These are phyloP conservation scores for Leucophenga montana DNA, from an alignment of 2,888 invertebrate genomes.

Conservation along the genomic window DNA sequence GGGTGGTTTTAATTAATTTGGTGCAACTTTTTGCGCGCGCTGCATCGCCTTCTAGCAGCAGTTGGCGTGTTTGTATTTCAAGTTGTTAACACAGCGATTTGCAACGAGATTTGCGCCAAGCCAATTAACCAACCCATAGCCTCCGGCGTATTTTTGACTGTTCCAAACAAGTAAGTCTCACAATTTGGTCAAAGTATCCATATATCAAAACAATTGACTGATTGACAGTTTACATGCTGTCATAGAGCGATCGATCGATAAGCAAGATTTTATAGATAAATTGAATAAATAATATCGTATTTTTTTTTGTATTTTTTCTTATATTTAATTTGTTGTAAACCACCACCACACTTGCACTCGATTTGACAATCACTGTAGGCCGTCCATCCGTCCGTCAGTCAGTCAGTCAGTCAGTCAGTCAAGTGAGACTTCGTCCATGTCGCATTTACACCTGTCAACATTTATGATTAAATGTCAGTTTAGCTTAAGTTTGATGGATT, in stretches of 20 bases:
- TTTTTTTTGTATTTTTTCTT: slow-evolving; percentile 7
- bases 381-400: no score
- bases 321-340: no score
- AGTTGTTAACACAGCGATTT: slow-evolving; percentile 20
- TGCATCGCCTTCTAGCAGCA: no score
- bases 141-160: background rate
- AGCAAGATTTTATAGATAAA: slow-evolving; percentile 16
- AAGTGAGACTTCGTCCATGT: background rate
- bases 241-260: slow-evolving; percentile 33
- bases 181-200: slow-evolving; percentile 59
- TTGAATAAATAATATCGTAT: background rate
- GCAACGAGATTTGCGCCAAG: background rate
- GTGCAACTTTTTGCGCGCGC: slow-evolving; percentile 57
- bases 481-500: slow-evolving; percentile 61
- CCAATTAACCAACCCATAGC: slow-evolving; percentile 16
- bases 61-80: background rate
- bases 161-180: background rate
- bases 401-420: no score
- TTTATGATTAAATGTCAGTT: slow-evolving; percentile 65
- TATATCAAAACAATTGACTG: slow-evolving; percentile 66
- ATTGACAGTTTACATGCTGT: slow-evolving; percentile 66
- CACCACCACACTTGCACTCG: slow-evolving; percentile 13
- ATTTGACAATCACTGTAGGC: slow-evolving; percentile 2
- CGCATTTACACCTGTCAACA: slow-evolving; percentile 54
- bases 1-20: slow-evolving; percentile 66